Percentiles rank a stretch among this genome's conserved stretches.
These are phyloP conservation scores for Neopelma chrysocephalum DNA, from an alignment of 2,797 vertebrate genomes.

Conservation along the genomic window DNA sequence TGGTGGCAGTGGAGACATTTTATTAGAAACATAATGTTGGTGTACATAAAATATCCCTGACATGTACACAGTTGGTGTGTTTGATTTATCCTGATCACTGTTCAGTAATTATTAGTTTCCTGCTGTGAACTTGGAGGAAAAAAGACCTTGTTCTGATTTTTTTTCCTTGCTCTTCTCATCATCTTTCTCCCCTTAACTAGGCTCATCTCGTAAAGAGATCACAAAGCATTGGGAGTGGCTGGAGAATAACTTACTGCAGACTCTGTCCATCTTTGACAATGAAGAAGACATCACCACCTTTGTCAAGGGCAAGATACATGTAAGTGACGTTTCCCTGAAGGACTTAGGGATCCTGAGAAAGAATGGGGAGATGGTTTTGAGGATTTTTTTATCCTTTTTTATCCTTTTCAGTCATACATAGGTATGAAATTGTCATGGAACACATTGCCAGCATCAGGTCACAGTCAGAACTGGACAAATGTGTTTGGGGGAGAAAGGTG, in stretches of 20 bases:
- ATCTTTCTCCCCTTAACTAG: conserved; percentile 66
- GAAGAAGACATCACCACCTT: conserved; percentile 96
- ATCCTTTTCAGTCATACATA: background rate
- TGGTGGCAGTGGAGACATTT: background rate
- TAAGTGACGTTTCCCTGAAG: conserved; percentile 60
- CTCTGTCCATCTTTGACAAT: conserved; percentile 94
- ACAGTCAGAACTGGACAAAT: background rate
- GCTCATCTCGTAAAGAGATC: conserved; percentile 92
- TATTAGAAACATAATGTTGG: background rate
- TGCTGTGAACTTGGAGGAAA: background rate
- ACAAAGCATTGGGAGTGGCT: conserved; percentile 97
- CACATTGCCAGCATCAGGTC: background rate
- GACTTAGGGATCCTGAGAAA: background rate
- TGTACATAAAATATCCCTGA: background rate
- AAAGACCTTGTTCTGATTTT: background rate
- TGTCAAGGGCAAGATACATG: conserved; percentile 95
- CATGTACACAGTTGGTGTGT: background rate
- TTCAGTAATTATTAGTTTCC: background rate
- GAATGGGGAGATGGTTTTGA: background rate
- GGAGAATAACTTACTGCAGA: conserved; percentile 93
- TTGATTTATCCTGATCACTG: background rate
- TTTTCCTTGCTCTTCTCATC: background rate
- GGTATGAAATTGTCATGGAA: background rate
- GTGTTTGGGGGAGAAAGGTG: background rate
- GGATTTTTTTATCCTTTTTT: background rate